These are phyloP conservation scores for Sebastes vulpes DNA, from an alignment of 2,797 vertebrate genomes.

Conservation along the genomic window DNA sequence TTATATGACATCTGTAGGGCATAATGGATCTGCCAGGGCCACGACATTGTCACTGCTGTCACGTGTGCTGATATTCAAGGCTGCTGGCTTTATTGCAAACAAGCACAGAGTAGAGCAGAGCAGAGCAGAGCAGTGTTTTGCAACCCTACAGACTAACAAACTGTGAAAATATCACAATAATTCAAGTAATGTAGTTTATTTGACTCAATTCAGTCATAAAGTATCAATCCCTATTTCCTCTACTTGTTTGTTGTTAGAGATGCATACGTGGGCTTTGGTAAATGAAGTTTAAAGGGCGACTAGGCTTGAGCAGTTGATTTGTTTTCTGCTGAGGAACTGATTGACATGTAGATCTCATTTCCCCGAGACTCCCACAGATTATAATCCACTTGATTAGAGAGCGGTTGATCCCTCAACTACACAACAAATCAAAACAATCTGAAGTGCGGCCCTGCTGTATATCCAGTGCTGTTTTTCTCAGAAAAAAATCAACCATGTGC, in stretches of 20 bases:
- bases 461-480: constrained; percentile 24
- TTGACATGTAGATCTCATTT: constrained; percentile 37
- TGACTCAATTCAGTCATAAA: background rate
- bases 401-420: constrained; percentile 40
- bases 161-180: background rate
- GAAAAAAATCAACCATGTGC: constrained; percentile 11
- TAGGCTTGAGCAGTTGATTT: background rate
- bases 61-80: constrained; percentile 10
- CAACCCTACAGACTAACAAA: background rate
- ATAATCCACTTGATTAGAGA: constrained; percentile 50
- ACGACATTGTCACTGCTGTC: constrained; percentile 30
- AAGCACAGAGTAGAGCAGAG: background rate
- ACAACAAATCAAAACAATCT: constrained; percentile 44
- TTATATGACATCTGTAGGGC: constrained; percentile 6
- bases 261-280: background rate
- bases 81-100: background rate
- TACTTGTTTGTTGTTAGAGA: background rate
- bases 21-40: constrained; percentile 28
- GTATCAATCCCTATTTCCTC: background rate
- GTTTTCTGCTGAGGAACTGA: constrained; percentile 21
- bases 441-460: constrained; percentile 4
- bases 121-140: background rate
- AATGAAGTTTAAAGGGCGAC: background rate
- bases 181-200: background rate
- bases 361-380: constrained; percentile 44